Evolutionary conservation across 2,797 vertebrate species (phyloP).

Genomic region (Cossypha niveicapilla): DNA sequence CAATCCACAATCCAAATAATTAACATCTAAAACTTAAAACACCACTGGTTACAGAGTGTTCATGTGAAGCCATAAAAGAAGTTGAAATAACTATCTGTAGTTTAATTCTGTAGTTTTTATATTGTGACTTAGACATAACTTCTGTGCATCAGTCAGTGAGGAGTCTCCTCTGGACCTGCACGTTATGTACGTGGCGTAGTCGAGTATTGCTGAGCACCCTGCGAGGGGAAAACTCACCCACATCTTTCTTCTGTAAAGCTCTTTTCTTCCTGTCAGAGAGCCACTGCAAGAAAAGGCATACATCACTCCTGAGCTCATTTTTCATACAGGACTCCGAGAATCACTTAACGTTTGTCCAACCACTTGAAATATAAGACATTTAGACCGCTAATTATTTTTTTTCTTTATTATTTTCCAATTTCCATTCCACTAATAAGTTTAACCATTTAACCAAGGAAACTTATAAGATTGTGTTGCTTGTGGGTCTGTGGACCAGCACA

Average conservation of each 20-base stretch:
- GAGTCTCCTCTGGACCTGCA: background rate
- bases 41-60: background rate
- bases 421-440: fast-evolving
- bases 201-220: fast-evolving
- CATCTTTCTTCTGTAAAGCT: slow-evolving; percentile 93
- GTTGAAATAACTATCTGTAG: background rate
- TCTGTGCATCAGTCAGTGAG: background rate
- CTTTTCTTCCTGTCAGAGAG: slow-evolving; percentile 94
- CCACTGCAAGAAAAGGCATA: slow-evolving; percentile 80
- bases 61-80: fast-evolving
- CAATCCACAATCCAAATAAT: background rate
- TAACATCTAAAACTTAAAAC: background rate
- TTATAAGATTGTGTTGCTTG: fast-evolving
- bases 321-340: fast-evolving
- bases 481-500: fast-evolving
- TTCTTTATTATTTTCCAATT: background rate
- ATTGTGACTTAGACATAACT: fast-evolving
- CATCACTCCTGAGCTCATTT: background rate
- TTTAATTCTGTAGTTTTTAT: background rate
- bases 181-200: fast-evolving
- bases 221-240: slow-evolving; percentile 77
- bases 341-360: background rate
- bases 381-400: background rate
- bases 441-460: background rate
- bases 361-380: background rate